These are phyloP conservation scores for Oostethus manadensis DNA, from an alignment of 2,113 vertebrate species.

Conservation along the genomic window DNA sequence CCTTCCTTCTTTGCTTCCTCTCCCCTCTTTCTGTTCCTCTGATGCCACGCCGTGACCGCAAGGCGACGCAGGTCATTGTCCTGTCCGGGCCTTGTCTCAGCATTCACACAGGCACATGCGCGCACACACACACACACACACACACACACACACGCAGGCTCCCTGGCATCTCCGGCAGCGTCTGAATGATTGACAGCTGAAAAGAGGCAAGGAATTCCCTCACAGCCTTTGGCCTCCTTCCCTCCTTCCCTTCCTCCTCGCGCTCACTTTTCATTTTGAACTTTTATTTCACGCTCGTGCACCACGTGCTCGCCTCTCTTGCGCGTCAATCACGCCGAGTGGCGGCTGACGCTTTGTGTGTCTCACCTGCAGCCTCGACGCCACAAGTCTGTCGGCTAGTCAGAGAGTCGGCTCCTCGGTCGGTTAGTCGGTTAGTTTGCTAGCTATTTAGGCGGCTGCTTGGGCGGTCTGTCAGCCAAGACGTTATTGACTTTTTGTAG, in stretches of 20 bases:
- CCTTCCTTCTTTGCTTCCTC: constrained; percentile 16
- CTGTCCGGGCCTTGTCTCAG: constrained; percentile 47
- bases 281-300: constrained; percentile 7
- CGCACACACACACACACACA: constrained; percentile 14
- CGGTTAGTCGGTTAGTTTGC: too few relatives aligned
- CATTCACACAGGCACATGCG: constrained; percentile 46
- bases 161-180: constrained; percentile 62
- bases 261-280: constrained; percentile 31
- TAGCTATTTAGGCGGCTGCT: too few relatives aligned
- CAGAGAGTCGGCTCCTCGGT: too few relatives aligned
- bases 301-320: too few relatives aligned
- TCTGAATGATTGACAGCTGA: constrained; percentile 63
- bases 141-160: constrained; percentile 33
- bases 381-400: too few relatives aligned
- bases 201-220: constrained; percentile 68
- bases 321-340: background rate
- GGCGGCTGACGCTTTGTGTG: background rate
- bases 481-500: too few relatives aligned
- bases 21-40: constrained; percentile 28
- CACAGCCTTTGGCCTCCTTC: constrained; percentile 63
- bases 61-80: constrained; percentile 65
- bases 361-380: background rate
- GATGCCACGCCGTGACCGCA: constrained; percentile 62
- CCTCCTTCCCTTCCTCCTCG: constrained; percentile 20
- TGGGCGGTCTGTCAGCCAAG: too few relatives aligned